phyloP scores from a whole-genome alignment of 2,888 invertebrate genomes.

The Ornithoptera priamus region DNA sequence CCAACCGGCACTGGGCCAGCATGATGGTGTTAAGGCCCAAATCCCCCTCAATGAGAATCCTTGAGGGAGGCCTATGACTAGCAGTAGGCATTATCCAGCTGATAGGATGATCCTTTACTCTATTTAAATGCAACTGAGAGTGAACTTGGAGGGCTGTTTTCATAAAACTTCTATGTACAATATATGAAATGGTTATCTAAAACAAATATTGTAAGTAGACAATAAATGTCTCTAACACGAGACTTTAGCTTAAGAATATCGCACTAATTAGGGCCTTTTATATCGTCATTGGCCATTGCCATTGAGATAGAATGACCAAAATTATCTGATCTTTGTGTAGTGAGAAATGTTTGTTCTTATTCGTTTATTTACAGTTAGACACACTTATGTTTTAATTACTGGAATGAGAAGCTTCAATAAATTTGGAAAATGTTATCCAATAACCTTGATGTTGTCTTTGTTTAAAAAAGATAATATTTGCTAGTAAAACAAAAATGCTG shows the following conservation, averaged over 20 bases:
- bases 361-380: slow-evolving; percentile 15
- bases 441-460: too few species aligned
- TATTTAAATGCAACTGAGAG: neutral
- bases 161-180: neutral
- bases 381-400: neutral
- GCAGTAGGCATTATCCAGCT: too few species aligned
- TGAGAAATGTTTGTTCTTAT: slow-evolving; percentile 7
- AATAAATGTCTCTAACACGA: slow-evolving; percentile 24
- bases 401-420: too few species aligned
- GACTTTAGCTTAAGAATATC: slow-evolving; percentile 23
- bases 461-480: too few species aligned
- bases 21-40: too few species aligned
- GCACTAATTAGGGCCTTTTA: slow-evolving; percentile 27
- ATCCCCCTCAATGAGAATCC: too few species aligned
- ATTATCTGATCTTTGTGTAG: slow-evolving; percentile 3
- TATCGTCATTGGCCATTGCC: slow-evolving; percentile 27
- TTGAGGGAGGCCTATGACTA: too few species aligned
- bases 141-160: neutral
- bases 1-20: too few species aligned
- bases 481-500: too few species aligned
- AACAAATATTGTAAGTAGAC: slow-evolving; percentile 8
- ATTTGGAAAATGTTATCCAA: too few species aligned
- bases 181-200: too few species aligned
- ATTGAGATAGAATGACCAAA: slow-evolving; percentile 22
- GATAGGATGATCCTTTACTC: neutral